Evolutionary conservation across 2,113 vertebrate genomes (phyloP).

Genomic region (Mionectes macconnelli): DNA sequence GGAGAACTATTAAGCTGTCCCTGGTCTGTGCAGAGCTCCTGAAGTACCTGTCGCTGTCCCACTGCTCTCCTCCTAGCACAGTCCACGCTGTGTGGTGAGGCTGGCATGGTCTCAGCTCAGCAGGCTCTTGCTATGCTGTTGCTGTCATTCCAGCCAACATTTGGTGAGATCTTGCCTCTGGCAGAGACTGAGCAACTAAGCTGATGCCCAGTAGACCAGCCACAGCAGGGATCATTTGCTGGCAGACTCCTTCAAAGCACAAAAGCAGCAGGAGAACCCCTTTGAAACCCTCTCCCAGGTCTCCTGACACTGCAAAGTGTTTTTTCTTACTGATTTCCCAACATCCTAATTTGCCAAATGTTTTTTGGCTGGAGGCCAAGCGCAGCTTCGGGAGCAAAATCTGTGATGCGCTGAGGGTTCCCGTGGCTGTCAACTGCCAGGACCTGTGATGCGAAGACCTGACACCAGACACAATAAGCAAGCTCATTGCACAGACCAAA

Average conservation of each 20-base stretch:
- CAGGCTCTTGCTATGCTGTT: background rate
- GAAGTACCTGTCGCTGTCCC: background rate
- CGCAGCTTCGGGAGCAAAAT: background rate
- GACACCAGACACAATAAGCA: background rate
- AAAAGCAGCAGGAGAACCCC: background rate
- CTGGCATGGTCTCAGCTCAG: background rate
- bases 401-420: background rate
- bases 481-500: background rate
- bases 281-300: background rate
- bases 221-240: background rate
- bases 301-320: background rate
- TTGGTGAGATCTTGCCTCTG: background rate
- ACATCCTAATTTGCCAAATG: background rate
- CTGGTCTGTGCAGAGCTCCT: background rate
- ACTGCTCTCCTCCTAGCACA: background rate
- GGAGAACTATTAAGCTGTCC: fast-evolving
- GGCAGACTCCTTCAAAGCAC: background rate
- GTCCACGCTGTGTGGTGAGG: background rate
- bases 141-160: background rate
- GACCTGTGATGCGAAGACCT: background rate
- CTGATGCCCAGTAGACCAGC: background rate
- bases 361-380: conserved; percentile 11
- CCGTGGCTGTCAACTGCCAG: background rate
- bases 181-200: background rate
- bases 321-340: background rate